Conservation (phyloP, 2,888 invertebrate genomes). For the Petrolisthes cinctipes region DNA sequence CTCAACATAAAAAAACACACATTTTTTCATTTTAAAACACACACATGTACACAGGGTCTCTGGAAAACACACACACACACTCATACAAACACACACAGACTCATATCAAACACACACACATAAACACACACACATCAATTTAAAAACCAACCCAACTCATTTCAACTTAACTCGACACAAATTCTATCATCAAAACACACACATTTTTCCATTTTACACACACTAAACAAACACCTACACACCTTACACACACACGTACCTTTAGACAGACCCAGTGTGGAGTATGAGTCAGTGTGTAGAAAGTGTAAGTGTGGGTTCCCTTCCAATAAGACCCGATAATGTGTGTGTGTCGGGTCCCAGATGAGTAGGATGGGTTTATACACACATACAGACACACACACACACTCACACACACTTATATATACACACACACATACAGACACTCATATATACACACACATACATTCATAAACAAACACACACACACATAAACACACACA, state of each 20-base stretch:
- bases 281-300: not conserved
- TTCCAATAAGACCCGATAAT: conserved; percentile 38
- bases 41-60: too few species aligned
- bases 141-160: not conserved
- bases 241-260: not conserved
- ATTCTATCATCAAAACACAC: not conserved
- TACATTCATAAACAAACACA: too few species aligned
- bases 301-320: conserved; percentile 30
- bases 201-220: not conserved
- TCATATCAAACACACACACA: not conserved
- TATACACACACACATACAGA: too few species aligned
- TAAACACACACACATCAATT: not conserved
- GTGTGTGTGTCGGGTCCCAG: conserved; percentile 25
- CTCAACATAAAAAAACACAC: too few species aligned
- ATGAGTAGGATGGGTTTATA: too few species aligned
- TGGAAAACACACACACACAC: not conserved
- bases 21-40: too few species aligned
- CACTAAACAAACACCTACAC: not conserved
- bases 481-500: too few species aligned
- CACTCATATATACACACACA: too few species aligned
- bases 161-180: not conserved
- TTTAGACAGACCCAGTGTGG: not conserved
- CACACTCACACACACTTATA: too few species aligned
- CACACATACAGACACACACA: too few species aligned
- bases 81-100: not conserved